Base-by-base conservation (phyloP, 1,140 invertebrate species). In the Streblospio benedicti region DNA sequence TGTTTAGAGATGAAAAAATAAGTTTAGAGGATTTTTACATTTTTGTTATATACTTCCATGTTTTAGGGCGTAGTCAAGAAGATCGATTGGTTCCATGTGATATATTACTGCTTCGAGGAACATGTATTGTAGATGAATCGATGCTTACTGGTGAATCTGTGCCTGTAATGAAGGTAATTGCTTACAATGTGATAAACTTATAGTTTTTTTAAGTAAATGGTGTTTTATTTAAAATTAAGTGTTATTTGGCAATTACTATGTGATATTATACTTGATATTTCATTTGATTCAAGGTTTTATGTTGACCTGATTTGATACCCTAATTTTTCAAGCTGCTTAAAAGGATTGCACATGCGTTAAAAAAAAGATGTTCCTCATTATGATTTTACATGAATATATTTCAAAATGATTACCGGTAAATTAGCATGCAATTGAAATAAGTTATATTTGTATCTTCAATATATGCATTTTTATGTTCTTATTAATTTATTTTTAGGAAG, bases 61-160 rank as follows among this genome's bases (percentile, higher is more conserved):
- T 32, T n/a, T 5, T 20, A 77, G 78, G 86, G 27, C 83, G 94
- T 62, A 89, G 89, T 53, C 83, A 87, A 61, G 87, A 91, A 73
- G 93, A 97, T 69, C 88, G 88, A 73, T 79, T 93, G 57, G 90
- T 99, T 59, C 97, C 97, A 30, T 99, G 96, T 81, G 97, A 99
- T 79, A 84, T 99, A 76, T 77, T 99, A 9, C 80, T 99, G 25
- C 76, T 99, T 45, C 81, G 93, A 71, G 94, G 94, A 25, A 87
- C 90, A 18, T 97, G 93, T 75, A 94, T 98, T 69, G 90, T 97
- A 2, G 94, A 98, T 77, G 94, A 98, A 78, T 94, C 92, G 61
- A 96, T 97, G 91, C 81, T 98, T 49, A 98, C 95, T 55, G 93
- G 91, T 78, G 81, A 82, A 68, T 97, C 93, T 63, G 93, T 99